These are phyloP conservation scores for Leptopilina drosophilae DNA, from an alignment of 2,888 invertebrate species.

Conservation along the genomic window DNA sequence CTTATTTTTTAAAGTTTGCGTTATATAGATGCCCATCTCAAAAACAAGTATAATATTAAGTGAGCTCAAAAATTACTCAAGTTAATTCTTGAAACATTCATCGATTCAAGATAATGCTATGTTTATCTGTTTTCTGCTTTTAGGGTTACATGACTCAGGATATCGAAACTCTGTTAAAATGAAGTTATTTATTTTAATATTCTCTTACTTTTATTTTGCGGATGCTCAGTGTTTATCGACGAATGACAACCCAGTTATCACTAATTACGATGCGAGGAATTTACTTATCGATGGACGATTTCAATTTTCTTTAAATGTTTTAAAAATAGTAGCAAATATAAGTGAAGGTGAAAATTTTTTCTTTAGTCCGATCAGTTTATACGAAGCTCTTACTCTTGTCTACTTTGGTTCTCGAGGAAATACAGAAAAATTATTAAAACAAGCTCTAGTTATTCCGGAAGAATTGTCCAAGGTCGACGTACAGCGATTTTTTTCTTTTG, in stretches of 20 bases:
- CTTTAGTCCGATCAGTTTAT: constrained; percentile 92
- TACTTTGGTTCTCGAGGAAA: constrained; percentile 87
- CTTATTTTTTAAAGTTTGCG: too few species aligned
- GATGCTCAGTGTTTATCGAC: constrained; percentile 78
- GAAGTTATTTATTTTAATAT: too few species aligned
- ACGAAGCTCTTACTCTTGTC: constrained; percentile 87
- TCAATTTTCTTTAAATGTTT: constrained; percentile 84
- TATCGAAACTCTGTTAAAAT: too few species aligned
- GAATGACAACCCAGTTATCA: constrained; percentile 73
- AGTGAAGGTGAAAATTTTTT: constrained; percentile 87
- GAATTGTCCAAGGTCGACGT: constrained; percentile 84
- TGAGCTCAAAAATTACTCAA: too few species aligned
- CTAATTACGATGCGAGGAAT: constrained; percentile 67
- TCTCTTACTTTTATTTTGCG: background rate
- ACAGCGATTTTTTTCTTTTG: constrained; percentile 85
- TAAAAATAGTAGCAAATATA: constrained; percentile 83
- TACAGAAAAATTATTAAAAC: constrained; percentile 83
- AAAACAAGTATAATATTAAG: too few species aligned
- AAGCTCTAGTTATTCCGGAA: constrained; percentile 81
- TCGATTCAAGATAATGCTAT: too few species aligned
- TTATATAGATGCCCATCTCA: too few species aligned
- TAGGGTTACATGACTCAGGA: too few species aligned
- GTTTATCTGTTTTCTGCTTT: too few species aligned
- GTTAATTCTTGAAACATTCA: too few species aligned
- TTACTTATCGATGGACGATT: constrained; percentile 81